Base-by-base conservation (phyloP, 1,140 invertebrate species). In the Drosophila cardini region DNA sequence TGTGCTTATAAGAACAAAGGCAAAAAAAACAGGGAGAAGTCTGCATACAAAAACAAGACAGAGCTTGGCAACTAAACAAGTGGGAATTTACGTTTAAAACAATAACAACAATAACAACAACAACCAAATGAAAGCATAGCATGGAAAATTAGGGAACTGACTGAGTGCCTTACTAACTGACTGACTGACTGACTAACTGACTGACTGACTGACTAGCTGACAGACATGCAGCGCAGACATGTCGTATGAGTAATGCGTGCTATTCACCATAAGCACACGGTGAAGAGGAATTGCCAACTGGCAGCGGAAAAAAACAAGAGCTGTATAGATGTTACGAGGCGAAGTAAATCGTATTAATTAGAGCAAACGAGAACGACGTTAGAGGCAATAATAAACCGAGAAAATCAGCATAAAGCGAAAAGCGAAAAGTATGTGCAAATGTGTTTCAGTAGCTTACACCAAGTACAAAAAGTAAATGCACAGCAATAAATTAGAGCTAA, bases 41-140 rank as follows among this genome's bases (percentile, higher is more conserved):
- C 52, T 69, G 63, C 62, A 63, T 67, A 84, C 69, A 73, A 85
- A 75, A 79, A 76, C 42, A 75, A 63, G 42, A 60, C 57, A 76
- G 57, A 55, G 18, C 56, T 58, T 69, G 79, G 65, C 80, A 89
- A 78, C 84, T 89, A 80, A 87, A 76, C 84, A 84, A 87, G 84
- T 87, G 84, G 84, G 84, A 87, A 89, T 89, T 87, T 80, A 71
- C 80, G 85, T 79, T 89, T 68, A 89, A 86, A 80, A 89, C 84
- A 89, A 87, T 80, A 89, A 87, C 68, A 87, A 72, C 56, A 78
- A 83, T 61, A 65, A 55, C 60, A 65, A 42, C 40, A 71, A 42
- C 65, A 53, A 18, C 38, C 8, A 26, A 64, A 64, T 52, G 26
- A 40, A 57, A 58, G 36, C 32, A 46, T 58, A 56, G 60, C 69